These are phyloP conservation scores for Abscondita cerata DNA, from an alignment of 2,888 invertebrate species.

Conservation along the genomic window DNA sequence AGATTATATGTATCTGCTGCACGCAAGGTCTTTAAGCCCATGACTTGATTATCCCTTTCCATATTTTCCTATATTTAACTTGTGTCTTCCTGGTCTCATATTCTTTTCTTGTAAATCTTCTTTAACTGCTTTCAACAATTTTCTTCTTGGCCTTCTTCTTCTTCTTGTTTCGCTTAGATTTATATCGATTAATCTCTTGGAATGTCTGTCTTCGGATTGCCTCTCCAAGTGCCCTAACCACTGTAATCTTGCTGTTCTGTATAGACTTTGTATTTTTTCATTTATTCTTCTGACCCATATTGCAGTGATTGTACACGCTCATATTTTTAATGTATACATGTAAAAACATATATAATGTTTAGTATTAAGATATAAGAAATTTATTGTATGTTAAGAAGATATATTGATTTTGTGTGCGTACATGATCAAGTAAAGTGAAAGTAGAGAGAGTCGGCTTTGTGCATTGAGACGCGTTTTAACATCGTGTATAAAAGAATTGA, in stretches of 20 bases:
- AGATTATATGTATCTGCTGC: too few relatives aligned
- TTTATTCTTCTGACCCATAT: background rate
- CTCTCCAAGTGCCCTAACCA: background rate
- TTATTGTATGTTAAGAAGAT: too few relatives aligned
- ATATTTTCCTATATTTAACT: background rate
- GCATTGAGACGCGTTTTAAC: too few relatives aligned
- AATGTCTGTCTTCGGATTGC: background rate
- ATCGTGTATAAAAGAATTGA: too few relatives aligned
- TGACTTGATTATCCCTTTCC: background rate
- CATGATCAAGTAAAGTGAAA: too few relatives aligned
- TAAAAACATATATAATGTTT: too few relatives aligned
- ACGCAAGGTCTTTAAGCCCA: background rate
- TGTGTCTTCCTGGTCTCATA: background rate
- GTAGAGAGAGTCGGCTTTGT: too few relatives aligned
- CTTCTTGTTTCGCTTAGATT: background rate
- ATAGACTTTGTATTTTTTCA: background rate
- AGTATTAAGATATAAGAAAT: too few relatives aligned
- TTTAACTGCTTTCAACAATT: background rate
- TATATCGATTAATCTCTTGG: background rate
- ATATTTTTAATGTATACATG: too few relatives aligned
- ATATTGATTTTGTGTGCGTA: too few relatives aligned
- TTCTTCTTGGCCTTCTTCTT: background rate
- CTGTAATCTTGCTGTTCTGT: background rate
- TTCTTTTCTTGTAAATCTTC: background rate
- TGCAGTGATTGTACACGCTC: too few relatives aligned